Percentiles rank a stretch among this genome's conserved stretches.
Evolutionary conservation across 2,797 vertebrate species (phyloP).

Genomic region (Microctenopoma lineatum): DNA sequence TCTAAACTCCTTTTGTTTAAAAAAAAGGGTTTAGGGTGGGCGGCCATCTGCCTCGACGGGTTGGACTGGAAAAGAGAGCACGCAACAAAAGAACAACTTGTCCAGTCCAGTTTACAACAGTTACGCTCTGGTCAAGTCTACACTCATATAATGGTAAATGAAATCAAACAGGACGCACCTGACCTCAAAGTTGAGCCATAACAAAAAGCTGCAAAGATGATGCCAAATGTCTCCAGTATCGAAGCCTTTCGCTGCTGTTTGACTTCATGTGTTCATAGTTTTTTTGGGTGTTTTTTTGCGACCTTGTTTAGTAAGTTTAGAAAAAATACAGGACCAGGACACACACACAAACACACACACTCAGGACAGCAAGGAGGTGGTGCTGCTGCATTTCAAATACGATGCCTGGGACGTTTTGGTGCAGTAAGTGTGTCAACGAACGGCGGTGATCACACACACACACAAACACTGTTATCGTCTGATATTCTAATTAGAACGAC

Average conservation of each 20-base stretch:
- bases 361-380: conserved; percentile 55
- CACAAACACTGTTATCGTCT: conserved; percentile 38
- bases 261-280: not conserved
- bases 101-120: too few relatives aligned
- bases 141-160: too few relatives aligned
- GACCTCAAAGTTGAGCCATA: too few relatives aligned
- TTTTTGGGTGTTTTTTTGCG: not conserved
- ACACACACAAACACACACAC: conserved; percentile 13
- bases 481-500: conserved; percentile 74
- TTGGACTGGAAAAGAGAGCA: too few relatives aligned
- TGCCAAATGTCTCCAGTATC: too few relatives aligned
- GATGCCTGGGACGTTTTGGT: conserved; percentile 48
- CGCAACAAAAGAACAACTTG: too few relatives aligned
- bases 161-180: too few relatives aligned
- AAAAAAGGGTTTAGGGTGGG: too few relatives aligned
- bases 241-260: not conserved
- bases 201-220: too few relatives aligned
- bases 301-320: conserved; percentile 44
- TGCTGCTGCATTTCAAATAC: conserved; percentile 49
- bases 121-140: too few relatives aligned
- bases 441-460: conserved; percentile 19
- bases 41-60: too few relatives aligned
- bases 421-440: conserved; percentile 67
- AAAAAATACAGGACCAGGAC: conserved; percentile 45
- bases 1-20: too few relatives aligned